Percentiles rank a stretch among this genome's conserved stretches.
These are phyloP conservation scores for Tipula lateralis DNA, from an alignment of 2,888 invertebrate species.

Conservation along the genomic window DNA sequence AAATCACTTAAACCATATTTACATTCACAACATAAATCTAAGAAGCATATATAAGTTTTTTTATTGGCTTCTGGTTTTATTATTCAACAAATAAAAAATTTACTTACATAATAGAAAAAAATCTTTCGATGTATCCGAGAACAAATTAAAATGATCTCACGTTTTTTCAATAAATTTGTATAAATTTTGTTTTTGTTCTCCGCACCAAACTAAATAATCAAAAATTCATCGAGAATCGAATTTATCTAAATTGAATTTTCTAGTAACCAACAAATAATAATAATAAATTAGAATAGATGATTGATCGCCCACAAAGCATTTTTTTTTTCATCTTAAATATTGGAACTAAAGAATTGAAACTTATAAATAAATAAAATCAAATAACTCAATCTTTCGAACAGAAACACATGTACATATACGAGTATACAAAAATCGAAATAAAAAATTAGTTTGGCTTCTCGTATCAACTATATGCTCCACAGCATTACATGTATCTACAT, in stretches of 20 bases:
- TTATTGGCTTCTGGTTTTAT: not conserved
- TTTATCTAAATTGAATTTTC: conserved; percentile 14
- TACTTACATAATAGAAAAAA: not conserved
- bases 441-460: not conserved
- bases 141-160: conserved; percentile 11
- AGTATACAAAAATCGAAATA: not conserved
- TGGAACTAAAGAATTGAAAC: not conserved
- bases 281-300: conserved; percentile 19
- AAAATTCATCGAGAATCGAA: not conserved
- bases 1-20: too few relatives aligned
- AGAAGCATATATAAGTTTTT: not conserved
- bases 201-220: not conserved
- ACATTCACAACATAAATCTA: not conserved
- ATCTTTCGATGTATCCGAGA: not conserved
- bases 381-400: not conserved
- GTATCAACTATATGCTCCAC: not conserved
- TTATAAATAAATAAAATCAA: conserved; percentile 12
- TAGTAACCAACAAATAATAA: conserved; percentile 12
- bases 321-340: too few relatives aligned
- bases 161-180: not conserved
- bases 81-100: not conserved
- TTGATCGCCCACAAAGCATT: not conserved
- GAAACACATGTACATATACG: not conserved
- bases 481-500: not conserved
- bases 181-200: not conserved